Evolutionary conservation across 2,113 vertebrate species (phyloP).

Genomic region (Odocoileus virginianus): DNA sequence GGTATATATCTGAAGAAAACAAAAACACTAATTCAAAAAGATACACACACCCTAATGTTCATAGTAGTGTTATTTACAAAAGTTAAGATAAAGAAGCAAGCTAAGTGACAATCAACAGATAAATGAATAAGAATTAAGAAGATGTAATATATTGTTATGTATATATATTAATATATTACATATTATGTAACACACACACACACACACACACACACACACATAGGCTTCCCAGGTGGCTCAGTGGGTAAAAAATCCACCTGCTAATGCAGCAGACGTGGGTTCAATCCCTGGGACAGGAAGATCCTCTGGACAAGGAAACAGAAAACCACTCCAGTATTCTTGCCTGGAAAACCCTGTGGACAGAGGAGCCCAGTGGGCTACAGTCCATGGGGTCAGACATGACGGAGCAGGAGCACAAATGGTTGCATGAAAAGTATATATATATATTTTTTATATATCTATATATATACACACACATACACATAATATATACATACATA

Average conservation of each 20-base stretch:
- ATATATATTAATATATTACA: not conserved
- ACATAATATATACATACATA: not conserved
- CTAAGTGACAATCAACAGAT: not conserved
- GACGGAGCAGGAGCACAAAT: not conserved
- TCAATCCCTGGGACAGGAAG: not conserved
- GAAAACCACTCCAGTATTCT: not conserved
- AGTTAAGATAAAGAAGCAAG: not conserved
- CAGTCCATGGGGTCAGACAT: not conserved
- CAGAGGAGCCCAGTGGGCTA: not conserved
- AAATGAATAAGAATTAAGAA: not conserved
- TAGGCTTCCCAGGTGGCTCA: not conserved
- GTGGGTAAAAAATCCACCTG: not conserved
- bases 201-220: not conserved
- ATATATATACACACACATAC: fast-evolving
- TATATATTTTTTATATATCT: not conserved
- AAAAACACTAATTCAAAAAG: not conserved
- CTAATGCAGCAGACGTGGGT: not conserved
- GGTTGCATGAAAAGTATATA: not conserved
- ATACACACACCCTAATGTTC: not conserved
- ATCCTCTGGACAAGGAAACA: not conserved
- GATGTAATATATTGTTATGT: not conserved
- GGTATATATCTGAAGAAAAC: not conserved
- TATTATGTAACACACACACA: not conserved
- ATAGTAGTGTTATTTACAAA: not conserved
- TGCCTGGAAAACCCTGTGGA: not conserved